These are phyloP conservation scores for Manis javanica DNA, from an alignment of 2,797 vertebrate species.

Conservation along the genomic window DNA sequence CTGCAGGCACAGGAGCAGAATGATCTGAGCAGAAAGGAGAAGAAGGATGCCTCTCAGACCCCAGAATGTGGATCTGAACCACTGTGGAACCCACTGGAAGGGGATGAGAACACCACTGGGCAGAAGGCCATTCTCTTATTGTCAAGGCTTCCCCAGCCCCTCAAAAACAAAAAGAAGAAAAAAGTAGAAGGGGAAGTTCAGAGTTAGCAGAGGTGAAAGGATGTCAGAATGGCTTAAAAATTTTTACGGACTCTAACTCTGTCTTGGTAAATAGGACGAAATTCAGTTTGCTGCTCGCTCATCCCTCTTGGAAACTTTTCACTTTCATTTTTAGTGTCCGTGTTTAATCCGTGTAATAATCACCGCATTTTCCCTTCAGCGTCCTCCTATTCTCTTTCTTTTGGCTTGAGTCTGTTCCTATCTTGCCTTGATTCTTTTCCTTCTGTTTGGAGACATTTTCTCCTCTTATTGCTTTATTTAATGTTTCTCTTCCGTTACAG, in stretches of 20 bases:
- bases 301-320: not conserved
- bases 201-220: not conserved
- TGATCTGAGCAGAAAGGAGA: not conserved
- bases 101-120: not conserved
- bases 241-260: not conserved
- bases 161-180: not conserved
- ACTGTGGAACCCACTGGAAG: not conserved
- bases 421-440: not conserved
- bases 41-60: not conserved
- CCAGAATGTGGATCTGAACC: not conserved
- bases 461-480: conserved; percentile 40
- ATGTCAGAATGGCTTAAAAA: not conserved
- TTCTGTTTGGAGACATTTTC: not conserved
- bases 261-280: not conserved
- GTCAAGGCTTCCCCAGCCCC: not conserved
- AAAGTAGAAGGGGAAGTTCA: not conserved
- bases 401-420: not conserved
- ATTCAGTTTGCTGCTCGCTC: not conserved
- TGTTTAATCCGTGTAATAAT: conserved; percentile 39
- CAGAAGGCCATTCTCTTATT: not conserved
- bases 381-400: not conserved
- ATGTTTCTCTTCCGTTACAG: conserved; percentile 27
- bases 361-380: not conserved
- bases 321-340: conserved; percentile 17
- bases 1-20: not conserved